Evolutionary conservation across 2,113 vertebrate species (phyloP).

Genomic region (Poecile atricapillus): DNA sequence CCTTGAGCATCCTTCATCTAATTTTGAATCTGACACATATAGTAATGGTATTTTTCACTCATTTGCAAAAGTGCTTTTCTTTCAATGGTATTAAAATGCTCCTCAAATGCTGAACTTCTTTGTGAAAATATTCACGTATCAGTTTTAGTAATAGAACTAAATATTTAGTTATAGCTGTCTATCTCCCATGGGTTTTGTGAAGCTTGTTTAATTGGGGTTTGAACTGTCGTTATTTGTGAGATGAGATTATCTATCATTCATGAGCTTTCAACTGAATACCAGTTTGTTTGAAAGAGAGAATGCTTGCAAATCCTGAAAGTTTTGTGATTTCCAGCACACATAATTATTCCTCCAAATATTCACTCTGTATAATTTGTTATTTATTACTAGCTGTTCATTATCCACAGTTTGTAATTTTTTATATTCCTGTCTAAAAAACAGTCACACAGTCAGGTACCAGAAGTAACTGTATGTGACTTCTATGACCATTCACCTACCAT

Average conservation of each 20-base stretch:
- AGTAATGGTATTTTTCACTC: not conserved
- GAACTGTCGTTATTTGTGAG: conserved; percentile 43
- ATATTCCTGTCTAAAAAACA: not conserved
- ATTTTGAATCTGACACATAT: not conserved
- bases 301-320: conserved; percentile 4
- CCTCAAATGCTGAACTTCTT: not conserved
- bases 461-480: conserved; percentile 25
- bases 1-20: not conserved
- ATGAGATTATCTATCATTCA: conserved; percentile 60
- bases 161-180: conserved; percentile 5
- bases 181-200: conserved; percentile 25
- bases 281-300: conserved; percentile 1
- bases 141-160: conserved; percentile 17
- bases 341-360: conserved; percentile 41
- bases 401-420: not conserved
- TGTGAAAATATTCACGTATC: not conserved
- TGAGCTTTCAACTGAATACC: conserved; percentile 22
- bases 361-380: not conserved
- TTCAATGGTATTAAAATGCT: not conserved
- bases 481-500: not conserved
- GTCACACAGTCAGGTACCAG: not conserved
- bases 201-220: conserved; percentile 52
- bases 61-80: not conserved
- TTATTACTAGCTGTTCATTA: not conserved
- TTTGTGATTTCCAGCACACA: conserved; percentile 18